These are phyloP conservation scores for Erithacus rubecula DNA, from an alignment of 2,797 vertebrate genomes.

Conservation along the genomic window DNA sequence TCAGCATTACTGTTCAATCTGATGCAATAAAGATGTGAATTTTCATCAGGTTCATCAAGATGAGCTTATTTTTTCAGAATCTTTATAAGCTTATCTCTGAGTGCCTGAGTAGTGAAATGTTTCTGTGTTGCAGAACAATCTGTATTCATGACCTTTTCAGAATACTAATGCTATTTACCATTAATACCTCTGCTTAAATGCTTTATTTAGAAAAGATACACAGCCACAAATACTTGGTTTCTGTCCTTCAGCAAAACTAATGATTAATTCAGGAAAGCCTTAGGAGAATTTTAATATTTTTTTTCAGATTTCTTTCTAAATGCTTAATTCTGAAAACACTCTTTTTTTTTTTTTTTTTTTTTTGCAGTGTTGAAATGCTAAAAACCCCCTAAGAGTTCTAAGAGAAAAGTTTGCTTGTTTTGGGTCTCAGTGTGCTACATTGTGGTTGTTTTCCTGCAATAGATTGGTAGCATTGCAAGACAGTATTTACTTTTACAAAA, in stretches of 20 bases:
- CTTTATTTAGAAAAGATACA: background rate
- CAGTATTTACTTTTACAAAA: background rate
- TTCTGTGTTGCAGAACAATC: background rate
- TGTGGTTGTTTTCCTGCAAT: background rate
- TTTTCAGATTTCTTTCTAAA: background rate
- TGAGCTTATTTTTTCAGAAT: background rate
- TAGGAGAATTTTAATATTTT: background rate
- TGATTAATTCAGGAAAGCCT: background rate
- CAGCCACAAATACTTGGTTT: background rate
- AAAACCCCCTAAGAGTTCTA: background rate
- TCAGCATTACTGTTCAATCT: background rate
- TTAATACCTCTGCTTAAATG: background rate
- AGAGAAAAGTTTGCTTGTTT: background rate
- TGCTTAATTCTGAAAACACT: background rate
- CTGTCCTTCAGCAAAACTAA: background rate
- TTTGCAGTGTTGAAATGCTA: background rate
- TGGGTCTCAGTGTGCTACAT: background rate
- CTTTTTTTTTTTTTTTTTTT: no score
- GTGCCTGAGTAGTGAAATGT: background rate
- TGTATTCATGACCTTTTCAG: background rate
- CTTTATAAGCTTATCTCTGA: background rate
- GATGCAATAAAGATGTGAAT: background rate
- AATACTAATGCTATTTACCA: background rate
- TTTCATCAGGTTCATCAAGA: background rate
- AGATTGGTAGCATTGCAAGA: background rate